phyloP scores from a whole-genome alignment of 2,113 vertebrate species.

The Hydropotes inermis region DNA sequence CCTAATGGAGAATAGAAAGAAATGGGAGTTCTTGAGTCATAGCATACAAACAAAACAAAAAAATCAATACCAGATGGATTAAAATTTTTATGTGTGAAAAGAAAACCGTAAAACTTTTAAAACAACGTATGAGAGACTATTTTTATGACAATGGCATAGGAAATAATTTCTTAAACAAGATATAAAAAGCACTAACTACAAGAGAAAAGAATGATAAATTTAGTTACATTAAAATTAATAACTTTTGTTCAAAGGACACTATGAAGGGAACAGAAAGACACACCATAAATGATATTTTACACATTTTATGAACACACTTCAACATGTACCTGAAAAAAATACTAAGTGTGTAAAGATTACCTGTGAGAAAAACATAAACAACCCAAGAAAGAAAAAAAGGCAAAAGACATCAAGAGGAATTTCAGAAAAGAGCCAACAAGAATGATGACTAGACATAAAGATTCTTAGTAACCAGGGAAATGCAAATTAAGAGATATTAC shows the following conservation, averaged over 20 bases:
- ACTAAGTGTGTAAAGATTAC: neutral
- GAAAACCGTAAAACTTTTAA: neutral
- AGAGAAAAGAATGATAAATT: neutral
- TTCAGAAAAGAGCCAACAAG: neutral
- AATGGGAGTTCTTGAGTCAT: neutral
- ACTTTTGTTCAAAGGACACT: neutral
- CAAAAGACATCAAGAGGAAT: neutral
- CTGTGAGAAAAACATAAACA: neutral
- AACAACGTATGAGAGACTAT: neutral
- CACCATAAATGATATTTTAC: neutral
- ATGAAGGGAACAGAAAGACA: neutral
- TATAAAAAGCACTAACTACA: neutral
- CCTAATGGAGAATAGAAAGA: neutral
- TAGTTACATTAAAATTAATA: constrained; percentile 2
- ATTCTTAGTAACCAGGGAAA: neutral
- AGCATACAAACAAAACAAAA: neutral
- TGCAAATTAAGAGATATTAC: neutral
- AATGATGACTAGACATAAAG: neutral
- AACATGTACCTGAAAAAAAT: neutral
- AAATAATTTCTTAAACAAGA: neutral
- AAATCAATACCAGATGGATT: neutral
- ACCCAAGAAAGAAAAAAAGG: neutral
- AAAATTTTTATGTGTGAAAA: neutral
- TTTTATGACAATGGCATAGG: neutral
- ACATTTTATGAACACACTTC: neutral